These are phyloP conservation scores for Xestia sexstrigata DNA, from an alignment of 2,888 invertebrate genomes.

Conservation along the genomic window DNA sequence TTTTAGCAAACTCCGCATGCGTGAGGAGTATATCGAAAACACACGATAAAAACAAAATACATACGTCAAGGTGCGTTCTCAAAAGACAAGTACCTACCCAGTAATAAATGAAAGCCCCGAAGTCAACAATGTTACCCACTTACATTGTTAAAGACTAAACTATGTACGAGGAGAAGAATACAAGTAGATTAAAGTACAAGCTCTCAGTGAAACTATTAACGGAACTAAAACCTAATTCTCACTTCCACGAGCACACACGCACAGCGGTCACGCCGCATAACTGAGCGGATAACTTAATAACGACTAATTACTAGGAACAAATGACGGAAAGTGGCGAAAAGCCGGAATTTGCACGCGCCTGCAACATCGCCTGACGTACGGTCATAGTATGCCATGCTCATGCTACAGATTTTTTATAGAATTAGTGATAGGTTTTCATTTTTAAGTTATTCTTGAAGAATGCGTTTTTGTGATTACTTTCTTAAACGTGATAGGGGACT, in stretches of 20 bases:
- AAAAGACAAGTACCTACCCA: not conserved
- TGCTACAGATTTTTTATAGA: conserved; percentile 35
- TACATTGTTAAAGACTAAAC: not conserved
- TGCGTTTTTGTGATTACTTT: conserved; percentile 3
- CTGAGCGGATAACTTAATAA: conserved; percentile 72
- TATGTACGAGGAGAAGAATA: not conserved
- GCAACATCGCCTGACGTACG: conserved; percentile 37
- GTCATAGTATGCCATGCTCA: conserved; percentile 32
- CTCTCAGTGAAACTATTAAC: conserved; percentile 68
- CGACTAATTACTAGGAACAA: conserved; percentile 79
- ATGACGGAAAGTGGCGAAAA: conserved; percentile 77
- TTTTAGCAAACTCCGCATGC: not conserved
- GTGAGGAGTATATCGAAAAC: not conserved
- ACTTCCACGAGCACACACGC: conserved; percentile 66
- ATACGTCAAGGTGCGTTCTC: not conserved
- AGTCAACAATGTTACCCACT: not conserved
- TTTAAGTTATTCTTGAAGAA: conserved; percentile 12
- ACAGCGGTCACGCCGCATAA: conserved; percentile 66
- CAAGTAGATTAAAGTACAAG: conserved; percentile 1
- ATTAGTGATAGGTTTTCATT: conserved; percentile 1
- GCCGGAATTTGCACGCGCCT: conserved; percentile 67
- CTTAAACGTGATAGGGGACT: not conserved
- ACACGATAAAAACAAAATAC: not conserved
- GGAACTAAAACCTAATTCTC: conserved; percentile 72
- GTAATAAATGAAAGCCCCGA: not conserved